Percentiles rank a stretch among this genome's conserved stretches.
Evolutionary conservation across 2,797 vertebrate genomes (phyloP).

Genomic region (Chromobotia macracanthus): DNA sequence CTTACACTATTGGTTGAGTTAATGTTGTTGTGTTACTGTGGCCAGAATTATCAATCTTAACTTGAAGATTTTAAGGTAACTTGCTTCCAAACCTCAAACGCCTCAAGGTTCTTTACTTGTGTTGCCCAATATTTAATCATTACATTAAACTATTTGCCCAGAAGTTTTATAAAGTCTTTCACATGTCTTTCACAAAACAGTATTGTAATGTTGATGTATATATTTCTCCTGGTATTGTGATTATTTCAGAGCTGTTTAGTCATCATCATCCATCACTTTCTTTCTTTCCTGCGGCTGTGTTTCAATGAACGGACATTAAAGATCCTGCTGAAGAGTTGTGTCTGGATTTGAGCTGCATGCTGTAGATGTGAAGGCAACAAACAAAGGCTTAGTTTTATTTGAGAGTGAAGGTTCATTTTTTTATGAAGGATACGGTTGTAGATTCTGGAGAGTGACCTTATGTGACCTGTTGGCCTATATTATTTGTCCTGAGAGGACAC

Average conservation of each 20-base stretch:
- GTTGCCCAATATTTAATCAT: constrained; percentile 13
- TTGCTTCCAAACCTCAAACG: not conserved
- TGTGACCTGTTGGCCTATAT: not conserved
- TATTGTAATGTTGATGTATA: not conserved
- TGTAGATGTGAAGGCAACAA: not conserved
- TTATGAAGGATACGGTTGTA: not conserved
- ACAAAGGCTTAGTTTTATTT: not conserved
- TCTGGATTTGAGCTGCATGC: not conserved
- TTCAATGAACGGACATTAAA: not conserved
- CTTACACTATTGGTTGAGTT: not conserved
- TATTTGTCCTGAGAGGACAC: constrained; percentile 30
- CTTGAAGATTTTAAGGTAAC: not conserved
- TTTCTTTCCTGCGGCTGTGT: not conserved
- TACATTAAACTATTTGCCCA: not conserved
- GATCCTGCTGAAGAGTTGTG: too few species aligned
- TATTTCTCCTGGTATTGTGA: not conserved
- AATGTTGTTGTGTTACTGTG: not conserved
- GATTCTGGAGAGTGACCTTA: not conserved
- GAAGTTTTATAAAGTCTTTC: not conserved
- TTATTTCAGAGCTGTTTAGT: not conserved
- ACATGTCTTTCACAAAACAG: not conserved
- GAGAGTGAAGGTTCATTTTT: not conserved
- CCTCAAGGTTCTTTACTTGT: not conserved
- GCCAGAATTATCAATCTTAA: not conserved
- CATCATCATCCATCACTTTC: not conserved